Evolutionary conservation across 2,113 vertebrate genomes (phyloP), one percentile per base, ranked within the genome.

Genomic region (Burhinus bistriatus): DNA sequence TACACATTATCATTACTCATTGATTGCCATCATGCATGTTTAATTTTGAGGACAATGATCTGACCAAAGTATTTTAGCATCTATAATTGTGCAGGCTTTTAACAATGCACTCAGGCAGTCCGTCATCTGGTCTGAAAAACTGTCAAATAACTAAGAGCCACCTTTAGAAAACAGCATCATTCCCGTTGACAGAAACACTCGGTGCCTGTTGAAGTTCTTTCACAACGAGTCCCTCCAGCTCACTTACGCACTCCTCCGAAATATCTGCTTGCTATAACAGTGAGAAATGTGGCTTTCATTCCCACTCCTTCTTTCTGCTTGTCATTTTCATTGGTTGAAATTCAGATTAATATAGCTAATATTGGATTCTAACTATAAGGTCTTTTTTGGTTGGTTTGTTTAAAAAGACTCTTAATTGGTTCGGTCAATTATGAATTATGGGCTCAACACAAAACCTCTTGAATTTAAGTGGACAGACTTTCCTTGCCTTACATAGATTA

Each of bases 31-130:
- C 93, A 92, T 96, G 66, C 91, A 92, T 15, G 17, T 89, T 93
- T 98, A 97, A 98, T 98, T 98, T 94, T 79, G 69, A 97, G 81
- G 83, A 93, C 88, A 88, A 93, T 94, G 93, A 96, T 94, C 87
- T 96, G 92, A 96, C 54, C 89, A 65, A 96, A 73, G 71, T 89
- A 86, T 96, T 98, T 97, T 72, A 97, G 58, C 79, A 75, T 96
- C 62, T 95, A 61, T 90, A 95, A 68, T 95, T 51, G 69, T 81
- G 45, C 30, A 83, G 86, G 61, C 61, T 96, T 97, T 97, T 90
- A 97, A 88, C 47, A 89, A 94, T 59, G 88, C 71, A 78, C 92
- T 94, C 54, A 72, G 47, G 64, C 91, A 94, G 42, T 38, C 51
- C 42, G 8, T 92, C 82, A 96, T 81, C 49, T 66, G 82, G 69